Conservation (phyloP, 2,888 invertebrate genomes). For the Pachliopta kotzebuea region DNA sequence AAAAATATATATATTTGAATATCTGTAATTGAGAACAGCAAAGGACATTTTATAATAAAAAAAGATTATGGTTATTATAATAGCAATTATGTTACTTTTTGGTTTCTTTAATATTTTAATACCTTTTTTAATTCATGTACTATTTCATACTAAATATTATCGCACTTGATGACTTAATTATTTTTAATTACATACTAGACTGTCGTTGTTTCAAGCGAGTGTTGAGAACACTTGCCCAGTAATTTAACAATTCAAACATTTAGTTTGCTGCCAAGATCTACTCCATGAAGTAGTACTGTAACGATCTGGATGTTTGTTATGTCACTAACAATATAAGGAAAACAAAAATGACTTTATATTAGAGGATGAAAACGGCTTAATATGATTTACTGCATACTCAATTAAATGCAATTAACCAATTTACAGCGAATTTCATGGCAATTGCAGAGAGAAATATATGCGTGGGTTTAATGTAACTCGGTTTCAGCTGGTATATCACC, state of each 20-base stretch:
- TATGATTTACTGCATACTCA: slow-evolving; percentile 9
- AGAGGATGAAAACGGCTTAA: slow-evolving; percentile 11
- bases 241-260: slow-evolving; percentile 27
- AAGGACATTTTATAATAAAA: not conserved
- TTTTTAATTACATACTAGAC: slow-evolving; percentile 49
- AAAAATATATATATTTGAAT: not conserved
- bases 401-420: slow-evolving; percentile 13
- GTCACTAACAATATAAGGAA: not conserved
- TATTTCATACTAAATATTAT: slow-evolving; percentile 40
- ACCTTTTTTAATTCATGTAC: not conserved
- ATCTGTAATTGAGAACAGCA: not conserved
- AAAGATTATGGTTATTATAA: too few relatives aligned
- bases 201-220: slow-evolving; percentile 33
- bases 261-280: slow-evolving; percentile 21
- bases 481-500: slow-evolving; percentile 34
- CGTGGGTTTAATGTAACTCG: slow-evolving; percentile 34
- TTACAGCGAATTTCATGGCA: slow-evolving; percentile 20
- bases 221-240: slow-evolving; percentile 31
- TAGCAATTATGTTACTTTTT: not conserved
- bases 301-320: not conserved
- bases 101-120: not conserved
- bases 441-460: slow-evolving; percentile 32
- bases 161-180: slow-evolving; percentile 61
- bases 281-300: slow-evolving; percentile 9
- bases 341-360: not conserved